Base-by-base conservation (phyloP, 2,797 vertebrate genomes). In the Gastrophryne carolinensis region DNA sequence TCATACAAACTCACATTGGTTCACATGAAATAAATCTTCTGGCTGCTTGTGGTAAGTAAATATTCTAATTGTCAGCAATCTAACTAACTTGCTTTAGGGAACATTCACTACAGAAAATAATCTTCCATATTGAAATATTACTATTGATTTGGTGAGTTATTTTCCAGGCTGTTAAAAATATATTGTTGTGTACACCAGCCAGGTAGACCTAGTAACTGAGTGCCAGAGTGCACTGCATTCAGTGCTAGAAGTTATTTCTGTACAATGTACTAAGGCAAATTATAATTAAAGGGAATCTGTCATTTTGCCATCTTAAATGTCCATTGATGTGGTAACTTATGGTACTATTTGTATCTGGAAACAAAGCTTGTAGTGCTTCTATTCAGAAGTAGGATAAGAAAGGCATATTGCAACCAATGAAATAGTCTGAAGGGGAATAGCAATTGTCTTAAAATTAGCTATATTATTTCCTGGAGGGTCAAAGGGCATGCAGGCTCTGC, bases 1-100 rank as follows among this genome's bases (percentile, higher is more conserved):
- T 72, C 53, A 63, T 72, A 57, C 52, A 41, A 78, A 78, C 72
- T 52, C 41, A 39, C 60, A 72, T 66, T 78, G 61, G 72, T 72
- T 75, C 44, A 41, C 30, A 26, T 75, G 64, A 53, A 30, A 61
- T 58, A 75, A 68, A 61, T 68, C 47, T 37, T 58, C 60, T 50
- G 24, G 60, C 58, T 13, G 71, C 26, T 52, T 41, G 41, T 49
- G 57, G 60, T 52, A 75, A 34, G 49, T 37, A 49, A 64, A 70
- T 17, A 65, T 57, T 52, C 69, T 72, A 64, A 78, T 65, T 78
- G 60, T 71, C 29, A 71, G 34, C 52, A 62, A 5, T 50, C 39
- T 70, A 70, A 56, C 58, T 56, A 47, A 44, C 34, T 24, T 62
- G 64, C 73, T 75, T 62, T 69, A 53, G 47, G 47, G 64, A 60